A percentile compares a stretch with the other conserved stretches of the same genome.
These are phyloP conservation scores for Drosophila ficusphila DNA, from an alignment of 1,140 invertebrate species.

Conservation along the genomic window DNA sequence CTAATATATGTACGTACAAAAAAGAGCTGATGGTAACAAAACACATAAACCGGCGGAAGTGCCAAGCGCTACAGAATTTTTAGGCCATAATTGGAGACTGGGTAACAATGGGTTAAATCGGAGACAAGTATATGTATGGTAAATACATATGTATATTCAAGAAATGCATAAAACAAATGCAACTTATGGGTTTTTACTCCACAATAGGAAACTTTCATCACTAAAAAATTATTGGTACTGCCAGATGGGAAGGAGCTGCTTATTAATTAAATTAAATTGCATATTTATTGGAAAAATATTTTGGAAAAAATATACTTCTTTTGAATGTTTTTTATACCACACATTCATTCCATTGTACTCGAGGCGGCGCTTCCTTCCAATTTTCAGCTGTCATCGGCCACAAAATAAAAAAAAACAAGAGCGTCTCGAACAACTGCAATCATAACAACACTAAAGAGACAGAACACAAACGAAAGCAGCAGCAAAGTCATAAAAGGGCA, in stretches of 20 bases:
- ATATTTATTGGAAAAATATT: too few relatives aligned
- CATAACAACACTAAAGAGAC: conserved; percentile 77
- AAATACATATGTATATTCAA: too few relatives aligned
- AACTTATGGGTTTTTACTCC: too few relatives aligned
- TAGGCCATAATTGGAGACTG: neutral
- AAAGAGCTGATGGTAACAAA: conserved; percentile 3
- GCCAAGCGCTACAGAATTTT: conserved; percentile 45
- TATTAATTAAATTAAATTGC: too few relatives aligned
- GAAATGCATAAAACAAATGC: too few relatives aligned
- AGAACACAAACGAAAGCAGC: conserved; percentile 73
- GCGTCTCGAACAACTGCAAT: conserved; percentile 60
- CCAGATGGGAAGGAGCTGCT: too few relatives aligned
- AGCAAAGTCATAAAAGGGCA: conserved; percentile 39
- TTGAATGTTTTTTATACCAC: neutral
- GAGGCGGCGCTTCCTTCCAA: conserved; percentile 51
- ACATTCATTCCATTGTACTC: conserved; percentile 33
- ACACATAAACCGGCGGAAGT: conserved; percentile 54
- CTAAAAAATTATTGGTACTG: too few relatives aligned
- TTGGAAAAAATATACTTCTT: too few relatives aligned
- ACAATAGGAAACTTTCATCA: too few relatives aligned
- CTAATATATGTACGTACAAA: conserved; percentile 12
- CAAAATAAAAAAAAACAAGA: conserved; percentile 50
- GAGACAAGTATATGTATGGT: too few relatives aligned
- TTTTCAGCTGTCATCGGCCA: conserved; percentile 69
- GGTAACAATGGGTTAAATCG: neutral